Base-by-base conservation (phyloP, 1,140 invertebrate species). In the Lepidurus couesii region DNA sequence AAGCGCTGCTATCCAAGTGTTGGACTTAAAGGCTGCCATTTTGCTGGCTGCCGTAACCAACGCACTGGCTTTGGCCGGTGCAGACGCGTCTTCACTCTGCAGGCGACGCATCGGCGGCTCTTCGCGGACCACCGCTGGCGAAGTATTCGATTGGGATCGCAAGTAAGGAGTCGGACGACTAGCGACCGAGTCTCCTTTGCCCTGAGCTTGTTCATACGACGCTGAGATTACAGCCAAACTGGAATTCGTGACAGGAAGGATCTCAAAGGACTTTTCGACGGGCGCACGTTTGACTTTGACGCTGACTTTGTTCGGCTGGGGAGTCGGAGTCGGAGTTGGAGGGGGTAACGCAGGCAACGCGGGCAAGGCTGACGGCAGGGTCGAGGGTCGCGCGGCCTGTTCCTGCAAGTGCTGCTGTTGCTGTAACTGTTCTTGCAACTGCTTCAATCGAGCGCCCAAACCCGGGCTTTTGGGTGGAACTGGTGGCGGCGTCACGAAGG, bases 1-100 rank as follows among this genome's bases (percentile, higher is more conserved):
- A 82, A 92, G 88, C 81, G 83, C 85, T 79, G 77, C 13, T 53
- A 73, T 42, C 75, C 73, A 16, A 42, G 74, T 26, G 45, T 42
- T 26, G 73, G 76, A 13, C 75, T 76, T 11, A 44, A 80, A 78
- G 1, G 53, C 21, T 24, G 78, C 74, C 42, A 9, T 21, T 73
- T 80, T 73, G 21, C 24, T 76, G 16, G 73, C 75, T n/a, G 44
- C 21, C n/a, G 53, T 24, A 47, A n/a, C 53, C 26, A 75, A 43
- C 5, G 42, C 34, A 74, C 75, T 65, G 77, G 73, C 74, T 76
- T 81, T 74, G 80, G 45, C 24, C 24, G 76, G 47, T 42, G 77
- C 73, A 21, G 75, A 53, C 74, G 78, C 78, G 79, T 74, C 76
- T n/a, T 42, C 82, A 80, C 76, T 79, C 73, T 45, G 80, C 73